Conservation (phyloP, 2,113 vertebrate genomes). For the Peromyscus maniculatus region DNA sequence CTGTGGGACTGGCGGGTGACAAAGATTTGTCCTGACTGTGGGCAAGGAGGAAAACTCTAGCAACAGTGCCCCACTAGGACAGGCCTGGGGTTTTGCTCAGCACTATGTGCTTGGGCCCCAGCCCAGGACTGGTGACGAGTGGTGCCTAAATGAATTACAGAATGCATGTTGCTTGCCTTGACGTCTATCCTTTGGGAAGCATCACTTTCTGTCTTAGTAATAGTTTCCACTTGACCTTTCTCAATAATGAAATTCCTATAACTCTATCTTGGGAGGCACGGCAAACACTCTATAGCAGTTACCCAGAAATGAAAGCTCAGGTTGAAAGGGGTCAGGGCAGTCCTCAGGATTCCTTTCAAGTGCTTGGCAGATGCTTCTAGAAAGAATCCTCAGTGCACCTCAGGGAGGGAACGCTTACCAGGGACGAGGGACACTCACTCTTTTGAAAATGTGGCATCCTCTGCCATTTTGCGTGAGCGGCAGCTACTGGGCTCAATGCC, state of each 20-base stretch:
- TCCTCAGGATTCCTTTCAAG: not conserved
- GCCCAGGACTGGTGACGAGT: not conserved
- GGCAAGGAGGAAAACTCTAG: too few species aligned
- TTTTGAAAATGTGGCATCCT: not conserved
- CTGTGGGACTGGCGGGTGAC: too few species aligned
- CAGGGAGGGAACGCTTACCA: not conserved
- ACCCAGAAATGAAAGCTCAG: not conserved
- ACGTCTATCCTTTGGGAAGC: not conserved
- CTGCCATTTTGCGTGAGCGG: not conserved
- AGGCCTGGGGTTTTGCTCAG: not conserved
- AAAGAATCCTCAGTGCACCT: not conserved
- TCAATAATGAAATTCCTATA: constrained; percentile 38
- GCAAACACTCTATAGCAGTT: not conserved
- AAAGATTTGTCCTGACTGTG: too few species aligned
- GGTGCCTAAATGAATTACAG: not conserved
- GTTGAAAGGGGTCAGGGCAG: not conserved
- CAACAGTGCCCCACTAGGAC: not conserved
- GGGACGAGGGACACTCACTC: not conserved
- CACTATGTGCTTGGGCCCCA: not conserved
- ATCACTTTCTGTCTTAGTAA: not conserved
- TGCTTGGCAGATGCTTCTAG: not conserved
- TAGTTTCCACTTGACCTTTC: constrained; percentile 41
- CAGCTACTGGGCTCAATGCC: not conserved
- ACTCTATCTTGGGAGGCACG: not conserved
- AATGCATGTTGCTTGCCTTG: not conserved